Evolutionary conservation across 2,797 vertebrate genomes (phyloP), one percentile per base, ranked within the genome.

Genomic region (Lutra lutra): DNA sequence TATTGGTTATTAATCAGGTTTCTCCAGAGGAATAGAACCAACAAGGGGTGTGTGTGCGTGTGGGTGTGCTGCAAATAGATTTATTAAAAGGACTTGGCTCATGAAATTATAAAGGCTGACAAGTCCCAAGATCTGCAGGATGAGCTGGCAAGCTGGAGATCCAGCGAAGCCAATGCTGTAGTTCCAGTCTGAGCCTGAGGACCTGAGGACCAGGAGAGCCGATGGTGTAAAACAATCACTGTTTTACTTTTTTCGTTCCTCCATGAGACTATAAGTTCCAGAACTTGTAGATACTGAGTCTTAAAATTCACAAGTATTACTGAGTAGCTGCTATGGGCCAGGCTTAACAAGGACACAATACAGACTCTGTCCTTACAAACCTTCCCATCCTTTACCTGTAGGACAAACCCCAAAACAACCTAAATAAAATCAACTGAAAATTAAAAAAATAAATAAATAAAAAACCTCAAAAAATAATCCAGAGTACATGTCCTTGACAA

Each of bases 361-460:
- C 20, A 83, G 40, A 83, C n/a, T 23, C 54, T 54, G 17, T 40
- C n/a, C 51, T 96, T 18, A 46, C 51, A 54, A 66, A n/a, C 20
- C 23, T 78, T 56, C 43, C 29, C 62, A 83, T 35, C 54, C 18
- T 48, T 40, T 32, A 32, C n/a, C 38, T 83, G n/a, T 25, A 94
- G 25, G 15, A 86, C 54, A 68, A 95, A 91, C 25, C 38, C 56
- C 64, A 23, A 51, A 95, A n/a, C 43, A 58, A 85, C 40, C 21
- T n/a, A 51, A 88, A 91, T 72, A 43, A 94, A 94, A 93, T n/a
- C 84, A 73, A 38, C 12, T n/a, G 20, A 56, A 91, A 64, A 72
- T 4, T 17, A 5, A n/a, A 91, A 66, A 60, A 88, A n/a, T n/a
- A n/a, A n/a, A n/a, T n/a, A 20, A 66, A 72, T 51, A 82, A 20